Conservation (phyloP, 2,113 vertebrate species). For the Brachypodius melanocephalos region DNA sequence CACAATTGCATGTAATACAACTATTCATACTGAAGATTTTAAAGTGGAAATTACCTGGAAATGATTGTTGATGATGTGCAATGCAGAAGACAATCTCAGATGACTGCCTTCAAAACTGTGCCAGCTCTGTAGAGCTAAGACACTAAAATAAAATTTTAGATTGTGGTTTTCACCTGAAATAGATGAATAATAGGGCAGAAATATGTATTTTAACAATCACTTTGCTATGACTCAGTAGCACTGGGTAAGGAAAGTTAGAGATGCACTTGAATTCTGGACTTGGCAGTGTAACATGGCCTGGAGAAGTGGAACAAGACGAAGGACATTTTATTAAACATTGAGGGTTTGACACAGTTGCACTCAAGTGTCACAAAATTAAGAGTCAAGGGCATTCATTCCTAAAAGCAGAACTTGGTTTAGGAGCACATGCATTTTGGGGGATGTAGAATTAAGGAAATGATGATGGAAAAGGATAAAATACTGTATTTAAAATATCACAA, state of each 20-base stretch:
- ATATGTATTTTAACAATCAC: not conserved
- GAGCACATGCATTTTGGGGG: not conserved
- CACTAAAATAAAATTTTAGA: not conserved
- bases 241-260: not conserved
- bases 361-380: not conserved
- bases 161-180: not conserved
- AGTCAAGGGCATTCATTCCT: not conserved
- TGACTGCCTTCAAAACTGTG: not conserved
- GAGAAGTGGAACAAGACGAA: not conserved
- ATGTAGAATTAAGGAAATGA: not conserved
- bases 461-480: not conserved
- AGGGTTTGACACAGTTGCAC: not conserved
- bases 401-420: not conserved
- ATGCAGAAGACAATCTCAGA: not conserved
- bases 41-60: not conserved
- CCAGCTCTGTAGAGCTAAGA: not conserved
- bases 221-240: not conserved
- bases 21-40: not conserved
- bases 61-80: not conserved
- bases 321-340: not conserved
- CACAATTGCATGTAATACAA: not conserved
- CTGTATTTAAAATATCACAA: not conserved
- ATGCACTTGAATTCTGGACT: not conserved
- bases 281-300: not conserved
- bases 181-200: not conserved